phyloP scores from a whole-genome alignment of 2,888 invertebrate genomes.

The Machimus atricapillus region DNA sequence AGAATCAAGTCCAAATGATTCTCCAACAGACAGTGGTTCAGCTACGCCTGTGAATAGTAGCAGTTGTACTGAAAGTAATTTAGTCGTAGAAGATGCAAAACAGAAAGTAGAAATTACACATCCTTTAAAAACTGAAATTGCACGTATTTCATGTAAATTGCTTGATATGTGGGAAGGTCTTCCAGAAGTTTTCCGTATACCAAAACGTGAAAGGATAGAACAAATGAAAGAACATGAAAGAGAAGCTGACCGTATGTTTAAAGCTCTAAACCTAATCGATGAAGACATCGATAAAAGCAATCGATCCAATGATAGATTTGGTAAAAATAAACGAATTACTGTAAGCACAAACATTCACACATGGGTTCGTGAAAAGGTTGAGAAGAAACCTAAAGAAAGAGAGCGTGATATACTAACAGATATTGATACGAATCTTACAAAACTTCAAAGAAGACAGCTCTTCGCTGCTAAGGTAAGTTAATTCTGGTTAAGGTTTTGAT shows the following conservation, averaged over 20 bases:
- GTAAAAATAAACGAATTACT: conserved; percentile 4
- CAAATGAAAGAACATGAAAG: conserved; percentile 95
- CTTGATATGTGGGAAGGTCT: conserved; percentile 56
- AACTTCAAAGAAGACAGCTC: conserved; percentile 58
- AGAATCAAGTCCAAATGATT: conserved; percentile 48
- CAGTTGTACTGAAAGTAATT: neutral
- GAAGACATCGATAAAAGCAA: neutral
- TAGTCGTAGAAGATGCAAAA: neutral
- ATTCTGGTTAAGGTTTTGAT: neutral
- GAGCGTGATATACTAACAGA: neutral
- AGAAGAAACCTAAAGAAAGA: conserved; percentile 12
- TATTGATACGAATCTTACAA: conserved; percentile 53
- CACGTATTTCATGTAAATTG: conserved; percentile 52
- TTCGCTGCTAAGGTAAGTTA: conserved; percentile 53
- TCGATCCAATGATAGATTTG: conserved; percentile 38
- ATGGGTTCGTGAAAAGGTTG: conserved; percentile 39
- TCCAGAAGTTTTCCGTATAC: conserved; percentile 80
- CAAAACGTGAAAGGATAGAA: conserved; percentile 91
- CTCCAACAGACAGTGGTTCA: conserved; percentile 37
- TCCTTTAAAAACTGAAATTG: conserved; percentile 52
- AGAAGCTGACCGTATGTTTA: conserved; percentile 75
- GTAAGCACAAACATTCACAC: neutral
- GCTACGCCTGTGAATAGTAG: neutral
- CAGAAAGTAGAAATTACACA: neutral
- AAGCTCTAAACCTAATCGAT: conserved; percentile 48